Evolutionary conservation across 2,888 invertebrate species (phyloP), one percentile per base, ranked within the genome.

Genomic region (Apoda limacodes): DNA sequence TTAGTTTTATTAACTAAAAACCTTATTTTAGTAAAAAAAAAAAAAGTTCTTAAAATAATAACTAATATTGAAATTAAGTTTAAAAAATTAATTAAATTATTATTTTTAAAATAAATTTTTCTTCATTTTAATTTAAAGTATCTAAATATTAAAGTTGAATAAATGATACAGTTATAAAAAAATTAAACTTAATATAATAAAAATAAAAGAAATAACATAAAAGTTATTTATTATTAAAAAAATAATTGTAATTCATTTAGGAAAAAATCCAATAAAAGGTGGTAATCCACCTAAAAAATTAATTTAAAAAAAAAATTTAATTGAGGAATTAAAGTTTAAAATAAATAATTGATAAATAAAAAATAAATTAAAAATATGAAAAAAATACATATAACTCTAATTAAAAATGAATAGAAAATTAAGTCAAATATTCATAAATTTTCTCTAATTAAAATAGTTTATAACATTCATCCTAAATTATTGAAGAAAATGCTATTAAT

Each of bases 1-100:
- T 70, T 74, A 83, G 83, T 84, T 84, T 84, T 35, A 42, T 82
- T 83, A 82, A 83, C 82, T 82, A 83, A 83, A 83, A 83, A 71
- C 69, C 76, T 82, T 82, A 68, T n/a, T n/a, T n/a, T n/a, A n/a
- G n/a, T n/a, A 35, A 55, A 35, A 52, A 52, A 66, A 59, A 62
- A 59, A 45, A 69, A 56, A 33, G 63, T 69, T 62, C 60, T 66
- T 27, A 67, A 25, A 49, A 66, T 63, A 55, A 67, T 55, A 31
- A 67, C 60, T 45, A 22, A 27, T 32, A 63, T 37, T 9, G 65
- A 67, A 39, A 65, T 45, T 35, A 63, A 49, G 9, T 53, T 60
- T 27, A 60, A 47, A 39, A 55, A 50, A 47, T 60, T 63, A 50
- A 61, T 52, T 9, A 47, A 23, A 31, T 47, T 47, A 37, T 58